Percentiles rank a stretch among this genome's conserved stretches.
These are phyloP conservation scores for Muschampia plurimacula DNA, from an alignment of 2,888 invertebrate species.

Conservation along the genomic window DNA sequence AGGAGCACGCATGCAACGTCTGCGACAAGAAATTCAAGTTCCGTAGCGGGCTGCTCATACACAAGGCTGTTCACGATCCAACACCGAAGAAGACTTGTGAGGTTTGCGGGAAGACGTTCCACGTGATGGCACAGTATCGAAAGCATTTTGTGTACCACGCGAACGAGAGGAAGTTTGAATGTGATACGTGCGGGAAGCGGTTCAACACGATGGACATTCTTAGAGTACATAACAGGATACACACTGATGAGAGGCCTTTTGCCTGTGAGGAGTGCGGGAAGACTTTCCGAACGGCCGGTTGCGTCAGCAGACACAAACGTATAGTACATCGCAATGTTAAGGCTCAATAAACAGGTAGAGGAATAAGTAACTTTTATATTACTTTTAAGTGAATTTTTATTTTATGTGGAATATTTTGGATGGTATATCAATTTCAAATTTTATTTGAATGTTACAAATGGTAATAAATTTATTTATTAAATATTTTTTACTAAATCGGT, in stretches of 20 bases:
- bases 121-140: conserved; percentile 77
- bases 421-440: conserved; percentile 16
- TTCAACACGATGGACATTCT: conserved; percentile 84
- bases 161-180: conserved; percentile 80
- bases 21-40: conserved; percentile 82
- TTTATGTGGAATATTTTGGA: conserved; percentile 24
- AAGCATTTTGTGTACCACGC: conserved; percentile 83
- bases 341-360: conserved; percentile 39
- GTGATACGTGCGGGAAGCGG: conserved; percentile 82
- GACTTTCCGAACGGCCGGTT: conserved; percentile 79
- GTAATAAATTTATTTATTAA: neutral
- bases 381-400: neutral
- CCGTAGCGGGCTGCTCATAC: conserved; percentile 76
- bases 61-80: conserved; percentile 75
- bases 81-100: conserved; percentile 82
- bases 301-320: conserved; percentile 76
- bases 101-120: conserved; percentile 81
- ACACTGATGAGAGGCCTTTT: conserved; percentile 79
- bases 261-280: conserved; percentile 78
- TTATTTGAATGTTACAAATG: conserved; percentile 15
- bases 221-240: conserved; percentile 77
- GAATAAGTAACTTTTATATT: neutral
- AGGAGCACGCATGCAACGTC: conserved; percentile 72
- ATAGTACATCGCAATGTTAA: conserved; percentile 67
- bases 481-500: neutral